Percentiles rank a stretch among this genome's conserved stretches.
phyloP scores from a whole-genome alignment of 2,888 invertebrate species.

The Diarsia brunnea region DNA sequence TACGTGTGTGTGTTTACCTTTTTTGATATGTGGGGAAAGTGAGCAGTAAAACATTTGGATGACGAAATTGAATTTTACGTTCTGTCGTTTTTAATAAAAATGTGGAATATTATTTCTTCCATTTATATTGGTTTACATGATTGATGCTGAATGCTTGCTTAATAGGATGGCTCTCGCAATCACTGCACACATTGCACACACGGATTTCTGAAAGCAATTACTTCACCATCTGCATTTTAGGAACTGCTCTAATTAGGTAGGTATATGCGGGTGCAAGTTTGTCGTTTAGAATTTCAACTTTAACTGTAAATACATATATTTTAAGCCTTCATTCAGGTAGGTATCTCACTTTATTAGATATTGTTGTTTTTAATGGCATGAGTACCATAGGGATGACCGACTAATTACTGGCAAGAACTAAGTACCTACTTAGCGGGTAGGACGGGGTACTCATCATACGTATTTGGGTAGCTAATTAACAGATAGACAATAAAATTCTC shows the following conservation, averaged over 20 bases:
- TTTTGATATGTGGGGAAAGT: neutral
- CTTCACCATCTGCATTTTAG: conserved; percentile 31
- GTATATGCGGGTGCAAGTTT: conserved; percentile 2
- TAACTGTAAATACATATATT: neutral
- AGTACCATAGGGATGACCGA: neutral
- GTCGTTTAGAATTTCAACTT: conserved; percentile 11
- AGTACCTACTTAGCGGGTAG: neutral
- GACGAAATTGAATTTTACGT: conserved; percentile 25
- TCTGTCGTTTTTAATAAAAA: conserved; percentile 26
- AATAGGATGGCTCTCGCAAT: conserved; percentile 16
- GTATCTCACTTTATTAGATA: neutral
- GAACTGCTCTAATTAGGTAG: neutral
- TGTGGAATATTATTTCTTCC: neutral
- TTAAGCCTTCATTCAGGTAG: neutral
- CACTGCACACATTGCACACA: conserved; percentile 23
- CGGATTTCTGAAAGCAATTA: conserved; percentile 25
- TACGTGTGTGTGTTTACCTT: conserved; percentile 21
- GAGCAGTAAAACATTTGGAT: conserved; percentile 23
- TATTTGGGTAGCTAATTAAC: conserved; percentile 37
- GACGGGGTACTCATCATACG: conserved; percentile 3
- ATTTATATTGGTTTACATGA: conserved; percentile 30
- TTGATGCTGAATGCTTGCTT: conserved; percentile 30
- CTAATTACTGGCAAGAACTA: neutral
- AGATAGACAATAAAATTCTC: conserved; percentile 13
- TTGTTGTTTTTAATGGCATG: neutral